Percentiles rank a stretch among this genome's conserved stretches.
These are phyloP conservation scores for Marronus borbonicus DNA, from an alignment of 2,888 invertebrate species.

Conservation along the genomic window DNA sequence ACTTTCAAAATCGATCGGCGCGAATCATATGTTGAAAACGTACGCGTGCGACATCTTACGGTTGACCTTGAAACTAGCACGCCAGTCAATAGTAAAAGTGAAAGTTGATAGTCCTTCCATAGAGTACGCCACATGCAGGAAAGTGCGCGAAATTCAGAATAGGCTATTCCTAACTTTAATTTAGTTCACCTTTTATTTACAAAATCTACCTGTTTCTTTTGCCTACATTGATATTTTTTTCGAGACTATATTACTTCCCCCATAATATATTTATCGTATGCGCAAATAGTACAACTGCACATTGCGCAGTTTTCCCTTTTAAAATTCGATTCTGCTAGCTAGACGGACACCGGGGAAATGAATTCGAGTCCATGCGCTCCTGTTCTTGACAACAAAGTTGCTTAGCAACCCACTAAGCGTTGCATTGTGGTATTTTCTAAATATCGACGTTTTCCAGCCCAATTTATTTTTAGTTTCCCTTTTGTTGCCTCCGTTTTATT, in stretches of 20 bases:
- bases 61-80: slow-evolving; percentile 50
- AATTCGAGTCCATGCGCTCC: slow-evolving; percentile 56
- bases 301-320: slow-evolving; percentile 29
- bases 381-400: slow-evolving; percentile 68
- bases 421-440: slow-evolving; percentile 42
- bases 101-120: slow-evolving; percentile 53
- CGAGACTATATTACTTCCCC: too few species aligned
- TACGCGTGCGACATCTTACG: slow-evolving; percentile 53
- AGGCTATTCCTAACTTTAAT: not conserved
- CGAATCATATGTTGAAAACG: slow-evolving; percentile 40
- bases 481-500: too few species aligned
- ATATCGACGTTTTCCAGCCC: not conserved
- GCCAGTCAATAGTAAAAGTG: slow-evolving; percentile 56
- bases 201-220: too few species aligned
- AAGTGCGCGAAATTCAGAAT: slow-evolving; percentile 51
- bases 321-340: slow-evolving; percentile 13
- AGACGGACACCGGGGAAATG: not conserved
- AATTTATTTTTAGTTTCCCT: not conserved
- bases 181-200: slow-evolving; percentile 19
- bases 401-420: slow-evolving; percentile 65
- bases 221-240: too few species aligned
- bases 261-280: not conserved
- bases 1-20: slow-evolving; percentile 22
- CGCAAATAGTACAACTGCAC: not conserved
- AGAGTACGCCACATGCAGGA: slow-evolving; percentile 54